A percentile compares a stretch with the other conserved stretches of the same genome.
These are phyloP conservation scores for Reinhardtius hippoglossoides DNA, from an alignment of 2,113 vertebrate species.

Conservation along the genomic window DNA sequence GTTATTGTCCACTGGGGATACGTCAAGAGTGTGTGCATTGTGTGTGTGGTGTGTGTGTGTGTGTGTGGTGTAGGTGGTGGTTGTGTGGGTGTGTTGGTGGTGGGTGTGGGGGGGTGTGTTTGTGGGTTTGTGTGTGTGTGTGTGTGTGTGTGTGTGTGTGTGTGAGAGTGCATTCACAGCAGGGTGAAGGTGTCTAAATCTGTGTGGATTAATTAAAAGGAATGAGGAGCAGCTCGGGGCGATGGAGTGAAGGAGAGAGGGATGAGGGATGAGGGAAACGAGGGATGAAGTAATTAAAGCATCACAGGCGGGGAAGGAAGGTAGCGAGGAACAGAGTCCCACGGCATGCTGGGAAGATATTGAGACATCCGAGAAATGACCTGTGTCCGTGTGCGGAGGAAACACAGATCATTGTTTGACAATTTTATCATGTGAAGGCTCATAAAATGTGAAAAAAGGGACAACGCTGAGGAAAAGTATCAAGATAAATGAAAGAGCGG, in stretches of 20 bases:
- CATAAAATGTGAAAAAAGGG: not conserved
- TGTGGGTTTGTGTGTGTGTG: conserved; percentile 26
- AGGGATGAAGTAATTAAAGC: conserved; percentile 78
- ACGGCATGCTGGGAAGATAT: conserved; percentile 49
- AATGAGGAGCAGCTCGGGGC: conserved; percentile 74
- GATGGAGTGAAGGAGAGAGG: conserved; percentile 71
- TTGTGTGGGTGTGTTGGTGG: too few relatives aligned
- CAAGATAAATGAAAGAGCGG: not conserved
- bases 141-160: conserved; percentile 27
- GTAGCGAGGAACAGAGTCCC: conserved; percentile 47
- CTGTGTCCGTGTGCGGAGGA: conserved; percentile 16
- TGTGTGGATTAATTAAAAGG: conserved; percentile 82
- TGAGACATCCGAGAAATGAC: conserved; percentile 55
- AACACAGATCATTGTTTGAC: conserved; percentile 24
- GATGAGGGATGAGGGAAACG: conserved; percentile 72
- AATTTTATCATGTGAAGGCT: conserved; percentile 1
- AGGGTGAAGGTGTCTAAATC: conserved; percentile 76
- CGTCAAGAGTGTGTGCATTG: conserved; percentile 21
- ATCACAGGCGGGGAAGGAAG: conserved; percentile 46
- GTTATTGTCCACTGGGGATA: conserved; percentile 46
- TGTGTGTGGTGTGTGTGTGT: too few relatives aligned
- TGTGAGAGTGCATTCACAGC: conserved; percentile 51
- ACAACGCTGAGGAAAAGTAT: not conserved
- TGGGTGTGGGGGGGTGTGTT: too few relatives aligned
- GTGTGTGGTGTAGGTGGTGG: too few relatives aligned